Conservation (phyloP, 2,797 vertebrate species). For the Artibeus lituratus region DNA sequence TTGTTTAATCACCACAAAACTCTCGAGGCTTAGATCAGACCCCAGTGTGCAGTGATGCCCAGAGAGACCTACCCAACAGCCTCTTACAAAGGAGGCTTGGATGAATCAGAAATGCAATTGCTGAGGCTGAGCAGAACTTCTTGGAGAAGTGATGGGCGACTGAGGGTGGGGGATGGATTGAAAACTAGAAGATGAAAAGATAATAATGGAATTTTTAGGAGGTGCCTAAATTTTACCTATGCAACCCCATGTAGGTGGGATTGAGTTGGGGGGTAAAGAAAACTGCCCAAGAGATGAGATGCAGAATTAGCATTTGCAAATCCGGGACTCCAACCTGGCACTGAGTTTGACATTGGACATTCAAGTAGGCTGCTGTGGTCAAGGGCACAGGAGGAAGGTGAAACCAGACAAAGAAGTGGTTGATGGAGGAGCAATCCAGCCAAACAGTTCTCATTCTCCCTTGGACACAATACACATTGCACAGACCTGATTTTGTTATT, state of each 20-base stretch:
- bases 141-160: not conserved
- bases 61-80: not conserved
- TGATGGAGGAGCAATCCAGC: not conserved
- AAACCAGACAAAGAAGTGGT: not conserved
- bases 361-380: not conserved
- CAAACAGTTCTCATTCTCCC: not conserved
- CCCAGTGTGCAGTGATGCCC: not conserved
- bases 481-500: not conserved
- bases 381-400: not conserved
- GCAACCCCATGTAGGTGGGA: not conserved
- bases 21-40: not conserved
- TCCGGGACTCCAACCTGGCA: not conserved
- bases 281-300: not conserved
- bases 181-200: not conserved
- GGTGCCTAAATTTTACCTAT: not conserved
- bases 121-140: not conserved
- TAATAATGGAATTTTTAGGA: not conserved
- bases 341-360: not conserved
- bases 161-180: not conserved
- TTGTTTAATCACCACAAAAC: not conserved
- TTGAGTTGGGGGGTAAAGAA: not conserved
- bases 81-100: not conserved
- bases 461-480: fast-evolving
- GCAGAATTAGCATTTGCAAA: not conserved
- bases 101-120: not conserved